Percentiles rank a stretch among this genome's conserved stretches.
These are phyloP conservation scores for Polyommatus icarus DNA, from an alignment of 2,888 invertebrate genomes.

Conservation along the genomic window DNA sequence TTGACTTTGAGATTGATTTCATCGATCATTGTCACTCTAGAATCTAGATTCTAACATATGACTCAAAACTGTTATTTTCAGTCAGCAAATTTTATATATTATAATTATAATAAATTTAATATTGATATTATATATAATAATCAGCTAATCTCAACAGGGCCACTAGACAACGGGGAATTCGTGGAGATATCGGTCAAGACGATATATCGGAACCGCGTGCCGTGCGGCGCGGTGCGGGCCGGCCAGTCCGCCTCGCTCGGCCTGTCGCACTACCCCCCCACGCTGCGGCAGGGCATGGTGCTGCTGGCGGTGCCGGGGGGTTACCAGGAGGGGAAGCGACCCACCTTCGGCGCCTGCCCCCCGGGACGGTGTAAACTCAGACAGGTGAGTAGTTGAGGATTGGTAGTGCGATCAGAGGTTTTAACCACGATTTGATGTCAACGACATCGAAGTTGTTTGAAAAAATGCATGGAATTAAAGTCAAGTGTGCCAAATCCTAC, in stretches of 20 bases:
- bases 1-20: too few relatives aligned
- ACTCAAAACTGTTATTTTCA: too few relatives aligned
- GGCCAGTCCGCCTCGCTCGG: constrained; percentile 94
- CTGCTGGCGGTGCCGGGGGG: constrained; percentile 79
- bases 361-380: constrained; percentile 46
- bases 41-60: too few relatives aligned
- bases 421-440: too few relatives aligned
- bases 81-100: too few relatives aligned
- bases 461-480: too few relatives aligned
- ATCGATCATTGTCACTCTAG: too few relatives aligned
- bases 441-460: too few relatives aligned
- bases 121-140: too few relatives aligned
- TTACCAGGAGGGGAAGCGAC: constrained; percentile 40
- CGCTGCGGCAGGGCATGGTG: constrained; percentile 93
- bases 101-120: too few relatives aligned
- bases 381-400: constrained; percentile 40
- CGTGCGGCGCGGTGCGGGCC: constrained; percentile 92
- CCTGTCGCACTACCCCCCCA: constrained; percentile 80
- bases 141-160: constrained; percentile 70
- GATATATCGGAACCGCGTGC: constrained; percentile 95
- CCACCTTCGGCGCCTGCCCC: constrained; percentile 48
- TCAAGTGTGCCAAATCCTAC: too few relatives aligned
- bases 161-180: constrained; percentile 89
- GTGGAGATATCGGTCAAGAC: constrained; percentile 88
- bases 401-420: too few relatives aligned